Base-by-base conservation (phyloP, 2,888 invertebrate species). In the Exephanes ischioxanthus region DNA sequence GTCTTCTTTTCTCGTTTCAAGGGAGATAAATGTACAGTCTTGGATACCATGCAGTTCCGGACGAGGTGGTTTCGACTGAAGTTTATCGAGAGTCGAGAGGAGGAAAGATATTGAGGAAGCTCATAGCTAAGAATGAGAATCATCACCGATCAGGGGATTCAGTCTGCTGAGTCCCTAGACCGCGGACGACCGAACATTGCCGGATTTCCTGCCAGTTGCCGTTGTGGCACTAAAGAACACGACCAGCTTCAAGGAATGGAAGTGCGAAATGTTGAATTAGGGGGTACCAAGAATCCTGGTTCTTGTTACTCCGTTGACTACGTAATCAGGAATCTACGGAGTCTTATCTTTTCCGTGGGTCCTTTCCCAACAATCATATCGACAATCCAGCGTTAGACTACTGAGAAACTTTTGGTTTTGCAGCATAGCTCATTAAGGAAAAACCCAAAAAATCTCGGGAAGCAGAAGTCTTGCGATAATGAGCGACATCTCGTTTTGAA, bases 121-220 rank as follows among this genome's bases (percentile, higher is more conserved):
- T 58, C 55, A 72, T 72, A 22, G 37, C 3, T 45, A 16, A 22
- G 37, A 58, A 61, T 33, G 14, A 22, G 37, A 58, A 61, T 33
- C 58, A 45, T 73, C 61, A 73, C 58, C 58, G 58, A 45, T 61
- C 73, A 73, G 14, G 3, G 26, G 26, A 73, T 73, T 37, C 22
- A 26, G 58, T 37, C 14, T 7, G 37, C 14, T 37, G 22, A 41
- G 33, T 1, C 19, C n/a, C 11, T 22, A 16, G 19, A 37, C 33
- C 19, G 11, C 9, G 72, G 37, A 26, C 19, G 37, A 22, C 37
- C 9, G 37, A 37, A 37, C 33, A 41, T 19, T 73, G 14, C 14
- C 22, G 30, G 6, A 26, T 16, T 61, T 30, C 9, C n/a, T 6
- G 2, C 16, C 1, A 26, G 11, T 14, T 11, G 33, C 6, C 33